Percentiles rank a stretch among this genome's conserved stretches.
Evolutionary conservation across 2,797 vertebrate genomes (phyloP).

Genomic region (Platyrinchus mystaceus): DNA sequence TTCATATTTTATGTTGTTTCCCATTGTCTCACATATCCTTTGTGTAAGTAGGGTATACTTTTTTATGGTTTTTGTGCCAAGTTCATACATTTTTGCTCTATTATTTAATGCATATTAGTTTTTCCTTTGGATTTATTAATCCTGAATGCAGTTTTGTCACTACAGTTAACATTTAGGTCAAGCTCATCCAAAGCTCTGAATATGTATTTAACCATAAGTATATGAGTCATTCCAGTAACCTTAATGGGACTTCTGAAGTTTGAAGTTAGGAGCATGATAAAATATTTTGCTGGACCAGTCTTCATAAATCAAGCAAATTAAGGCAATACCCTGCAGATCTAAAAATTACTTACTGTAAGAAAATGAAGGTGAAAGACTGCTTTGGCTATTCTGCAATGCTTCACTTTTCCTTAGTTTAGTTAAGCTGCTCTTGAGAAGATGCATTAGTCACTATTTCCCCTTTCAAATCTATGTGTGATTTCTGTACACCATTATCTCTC

Average conservation of each 20-base stretch:
- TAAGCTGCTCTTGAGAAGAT: background rate
- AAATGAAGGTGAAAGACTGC: background rate
- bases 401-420: background rate
- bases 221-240: background rate
- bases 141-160: background rate
- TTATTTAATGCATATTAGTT: background rate
- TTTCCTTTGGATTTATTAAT: background rate
- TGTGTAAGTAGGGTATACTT: background rate
- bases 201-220: background rate
- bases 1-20: background rate
- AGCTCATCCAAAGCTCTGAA: background rate
- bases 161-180: background rate
- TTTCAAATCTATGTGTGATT: background rate
- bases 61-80: background rate
- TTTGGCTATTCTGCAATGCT: background rate
- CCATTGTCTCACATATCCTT: background rate
- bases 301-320: constrained; percentile 1
- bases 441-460: background rate
- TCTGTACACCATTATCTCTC: background rate
- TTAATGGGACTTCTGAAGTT: background rate
- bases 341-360: background rate
- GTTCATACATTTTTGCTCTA: background rate
- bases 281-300: background rate
- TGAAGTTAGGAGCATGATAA: background rate
- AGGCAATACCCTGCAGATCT: background rate